Evolutionary conservation across 2,113 vertebrate genomes (phyloP).

Genomic region (Dasyurus viverrinus): DNA sequence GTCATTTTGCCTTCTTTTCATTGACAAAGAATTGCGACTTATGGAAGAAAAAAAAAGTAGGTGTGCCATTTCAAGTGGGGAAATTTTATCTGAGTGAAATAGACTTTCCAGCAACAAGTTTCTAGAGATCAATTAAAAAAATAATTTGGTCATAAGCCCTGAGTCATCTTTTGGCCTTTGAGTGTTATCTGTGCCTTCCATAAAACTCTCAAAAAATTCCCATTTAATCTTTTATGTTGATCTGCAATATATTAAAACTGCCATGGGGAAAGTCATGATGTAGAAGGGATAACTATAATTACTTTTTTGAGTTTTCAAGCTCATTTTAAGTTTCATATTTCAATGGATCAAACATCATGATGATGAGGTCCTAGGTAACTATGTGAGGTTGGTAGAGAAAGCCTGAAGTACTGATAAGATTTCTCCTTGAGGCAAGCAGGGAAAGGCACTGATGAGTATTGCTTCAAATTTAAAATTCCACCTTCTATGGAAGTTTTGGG

Average conservation of each 20-base stretch:
- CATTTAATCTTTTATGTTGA: neutral
- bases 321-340: neutral
- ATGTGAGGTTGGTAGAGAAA: no score
- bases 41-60: neutral
- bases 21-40: no score
- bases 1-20: no score
- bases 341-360: neutral
- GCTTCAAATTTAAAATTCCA: no score
- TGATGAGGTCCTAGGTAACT: no score
- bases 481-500: no score
- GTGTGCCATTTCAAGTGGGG: neutral
- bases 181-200: neutral
- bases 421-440: no score
- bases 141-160: neutral
- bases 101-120: constrained; percentile 30
- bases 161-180: no score
- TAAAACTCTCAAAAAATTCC: neutral
- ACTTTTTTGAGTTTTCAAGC: neutral
- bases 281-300: neutral
- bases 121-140: neutral
- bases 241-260: neutral
- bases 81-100: constrained; percentile 13
- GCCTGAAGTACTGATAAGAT: no score
- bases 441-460: no score
- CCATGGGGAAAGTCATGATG: neutral